Percentiles rank a stretch among this genome's conserved stretches.
Evolutionary conservation across 2,888 invertebrate species (phyloP).

Genomic region (Metopia argyrocephala): DNA sequence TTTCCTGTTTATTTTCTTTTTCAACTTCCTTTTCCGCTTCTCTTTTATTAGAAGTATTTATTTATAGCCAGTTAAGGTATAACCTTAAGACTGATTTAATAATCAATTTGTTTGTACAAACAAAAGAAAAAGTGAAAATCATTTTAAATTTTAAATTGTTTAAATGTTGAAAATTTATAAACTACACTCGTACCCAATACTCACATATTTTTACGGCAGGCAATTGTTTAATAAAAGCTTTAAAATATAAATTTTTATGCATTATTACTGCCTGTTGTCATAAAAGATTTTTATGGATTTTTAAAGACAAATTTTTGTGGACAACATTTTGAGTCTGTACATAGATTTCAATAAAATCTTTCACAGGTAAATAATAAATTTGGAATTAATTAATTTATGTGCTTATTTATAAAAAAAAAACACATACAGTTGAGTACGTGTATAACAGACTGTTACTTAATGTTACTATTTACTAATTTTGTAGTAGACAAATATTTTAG

Average conservation of each 20-base stretch:
- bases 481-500: too few species aligned
- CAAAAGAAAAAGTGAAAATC: too few species aligned
- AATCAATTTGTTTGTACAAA: constrained; percentile 41
- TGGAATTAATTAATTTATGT: too few species aligned
- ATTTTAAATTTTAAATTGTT: too few species aligned
- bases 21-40: not conserved
- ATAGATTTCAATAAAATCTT: too few species aligned
- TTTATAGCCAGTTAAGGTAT: not conserved
- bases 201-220: not conserved
- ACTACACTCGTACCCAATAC: not conserved
- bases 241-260: not conserved
- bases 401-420: too few species aligned
- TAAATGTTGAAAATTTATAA: too few species aligned
- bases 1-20: not conserved
- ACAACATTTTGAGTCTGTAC: not conserved
- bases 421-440: too few species aligned
- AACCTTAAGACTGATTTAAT: constrained; percentile 22
- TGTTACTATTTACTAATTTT: too few species aligned
- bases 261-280: not conserved
- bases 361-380: too few species aligned
- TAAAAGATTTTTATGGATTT: not conserved
- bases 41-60: not conserved
- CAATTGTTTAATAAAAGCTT: not conserved
- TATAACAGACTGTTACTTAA: too few species aligned
- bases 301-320: not conserved